Base-by-base conservation (phyloP, 2,113 vertebrate genomes). In the Sakesphorus luctuosus region DNA sequence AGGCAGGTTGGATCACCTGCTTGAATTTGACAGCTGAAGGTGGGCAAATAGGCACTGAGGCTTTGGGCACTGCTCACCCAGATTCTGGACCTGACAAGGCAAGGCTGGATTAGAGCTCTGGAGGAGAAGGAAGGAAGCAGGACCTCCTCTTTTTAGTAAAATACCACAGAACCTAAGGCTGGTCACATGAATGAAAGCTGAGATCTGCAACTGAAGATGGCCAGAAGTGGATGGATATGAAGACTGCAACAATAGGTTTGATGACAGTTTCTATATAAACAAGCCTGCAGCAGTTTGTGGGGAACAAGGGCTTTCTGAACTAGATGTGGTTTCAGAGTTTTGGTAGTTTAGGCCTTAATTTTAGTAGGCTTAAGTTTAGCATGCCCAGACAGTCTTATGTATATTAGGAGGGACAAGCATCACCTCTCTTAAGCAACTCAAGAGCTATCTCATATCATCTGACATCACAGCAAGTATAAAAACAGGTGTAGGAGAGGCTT, bases 61-160 rank as follows among this genome's bases (percentile, higher is more conserved):
- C 44, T 90, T 59, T 29, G 46, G 46, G 31, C 13, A 69, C 19
- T 67, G 5, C 29, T 67, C 8, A 50, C 4, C 23, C 65, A 67
- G 13, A 23, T 13, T 74, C 50, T 73, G 33, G 9, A 75, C 28
- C 33, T n/a, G 24, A 67, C 59, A 55, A 75, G 20, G 56, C 4
- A 3, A 56, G 38, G 11, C 15, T 89, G 24, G 36, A 53, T 71
- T 20, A 87, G 35, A 28, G 35, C 7, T 89, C 26, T 61, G 49
- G 6, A 84, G 40, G 4, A 89, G 26, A 67, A 67, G 12, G 61
- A 89, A 84, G 43, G 35, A 91, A 93, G 33, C 16, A 72, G 5
- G 17, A 3, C 33, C 93, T 89, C 61, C 81, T 89, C 76, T 74
- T 92, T 72, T 80, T 33, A 82, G 69, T 82, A 75, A 21, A 89